These are phyloP conservation scores for Neostethus bicornis DNA, from an alignment of 2,797 vertebrate genomes.

Conservation along the genomic window DNA sequence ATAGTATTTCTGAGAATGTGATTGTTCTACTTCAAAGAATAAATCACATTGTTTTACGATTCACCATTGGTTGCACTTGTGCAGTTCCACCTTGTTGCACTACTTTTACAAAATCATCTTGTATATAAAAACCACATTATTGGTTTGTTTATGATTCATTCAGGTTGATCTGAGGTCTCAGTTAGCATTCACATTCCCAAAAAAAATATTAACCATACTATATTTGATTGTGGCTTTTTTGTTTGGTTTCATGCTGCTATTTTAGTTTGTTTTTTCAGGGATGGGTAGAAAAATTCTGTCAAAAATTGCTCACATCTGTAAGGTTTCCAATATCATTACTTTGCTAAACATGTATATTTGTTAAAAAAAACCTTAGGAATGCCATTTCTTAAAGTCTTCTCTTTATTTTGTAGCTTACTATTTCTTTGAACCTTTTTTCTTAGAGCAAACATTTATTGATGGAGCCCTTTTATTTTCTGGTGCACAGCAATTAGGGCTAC, in stretches of 20 bases:
- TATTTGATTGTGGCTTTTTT: not conserved
- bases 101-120: not conserved
- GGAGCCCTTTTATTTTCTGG: slow-evolving; percentile 5
- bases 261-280: not conserved
- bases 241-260: not conserved
- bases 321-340: not conserved
- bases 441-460: too few relatives aligned
- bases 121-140: not conserved
- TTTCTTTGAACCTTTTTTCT: too few relatives aligned
- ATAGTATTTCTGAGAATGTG: slow-evolving; percentile 37
- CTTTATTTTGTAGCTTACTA: too few relatives aligned
- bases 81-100: slow-evolving; percentile 5
- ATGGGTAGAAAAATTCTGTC: not conserved
- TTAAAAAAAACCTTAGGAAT: not conserved
- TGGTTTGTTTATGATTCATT: not conserved
- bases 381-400: not conserved
- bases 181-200: not conserved
- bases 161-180: not conserved
- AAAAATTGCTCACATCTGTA: not conserved
- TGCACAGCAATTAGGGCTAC: slow-evolving; percentile 3
- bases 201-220: not conserved
- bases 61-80: slow-evolving; percentile 10
- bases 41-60: slow-evolving; percentile 14
- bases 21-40: slow-evolving; percentile 24
- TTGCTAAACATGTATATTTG: not conserved